Evolutionary conservation across 1,140 invertebrate genomes (phyloP).

Genomic region (Magallana gigas): DNA sequence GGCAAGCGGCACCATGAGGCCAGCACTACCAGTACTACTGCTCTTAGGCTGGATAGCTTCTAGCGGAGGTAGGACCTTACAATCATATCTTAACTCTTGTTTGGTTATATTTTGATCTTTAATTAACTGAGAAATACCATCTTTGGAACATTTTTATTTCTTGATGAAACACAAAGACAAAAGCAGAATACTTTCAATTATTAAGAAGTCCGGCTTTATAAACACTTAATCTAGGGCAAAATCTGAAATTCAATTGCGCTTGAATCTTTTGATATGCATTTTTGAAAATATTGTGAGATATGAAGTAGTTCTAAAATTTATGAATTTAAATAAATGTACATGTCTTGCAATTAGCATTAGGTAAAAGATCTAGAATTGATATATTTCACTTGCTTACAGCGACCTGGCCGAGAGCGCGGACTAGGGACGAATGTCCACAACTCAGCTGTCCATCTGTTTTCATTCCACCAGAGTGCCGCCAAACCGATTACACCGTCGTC

Average conservation of each 20-base stretch:
- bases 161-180: neutral
- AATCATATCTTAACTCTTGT: neutral
- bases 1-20: neutral
- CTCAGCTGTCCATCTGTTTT: constrained; percentile 9
- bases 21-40: neutral
- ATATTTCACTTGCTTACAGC: neutral
- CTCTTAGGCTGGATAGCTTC: neutral
- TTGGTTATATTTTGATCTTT: neutral
- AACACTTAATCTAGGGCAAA: neutral
- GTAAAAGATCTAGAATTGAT: no score
- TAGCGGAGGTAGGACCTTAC: neutral
- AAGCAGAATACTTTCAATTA: neutral
- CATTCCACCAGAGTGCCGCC: constrained; percentile 23
- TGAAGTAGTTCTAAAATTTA: no score
- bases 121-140: neutral
- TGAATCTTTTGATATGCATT: no score
- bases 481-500: neutral
- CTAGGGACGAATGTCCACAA: constrained; percentile 19
- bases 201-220: neutral
- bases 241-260: no score
- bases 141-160: neutral
- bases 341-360: no score
- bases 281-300: no score
- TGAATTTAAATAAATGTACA: no score
- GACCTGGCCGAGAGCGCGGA: neutral